Base-by-base conservation (phyloP, 2,797 vertebrate genomes). In the Sebastes matsubarae region DNA sequence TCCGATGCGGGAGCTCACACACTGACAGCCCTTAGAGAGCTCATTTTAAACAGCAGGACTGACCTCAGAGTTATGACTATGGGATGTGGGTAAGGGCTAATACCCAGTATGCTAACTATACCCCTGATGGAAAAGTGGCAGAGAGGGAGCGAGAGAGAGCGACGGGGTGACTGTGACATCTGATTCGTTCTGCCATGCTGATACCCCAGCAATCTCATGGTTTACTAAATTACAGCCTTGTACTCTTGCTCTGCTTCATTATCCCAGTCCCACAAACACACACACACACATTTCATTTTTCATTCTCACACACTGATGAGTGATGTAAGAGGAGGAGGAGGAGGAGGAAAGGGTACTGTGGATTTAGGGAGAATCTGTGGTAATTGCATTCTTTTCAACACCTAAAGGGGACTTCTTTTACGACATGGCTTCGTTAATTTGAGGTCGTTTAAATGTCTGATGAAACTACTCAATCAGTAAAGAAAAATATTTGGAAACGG, bases 161-260 rank as follows among this genome's bases (percentile, higher is more conserved):
- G 72, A 75, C 76, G 5, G 87, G 71, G 79, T 38, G 86, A 90
- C 84, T 88, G 84, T 81, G 83, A 92, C 85, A 87, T 88, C 81
- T 87, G 89, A 92, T 94, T 95, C 82, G 83, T 91, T 91, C 88
- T 90, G 91, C 91, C 72, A 73, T 79, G 66, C 81, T 79, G 90
- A 91, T 90, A 90, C 81, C 83, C 82, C 84, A 22, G 30, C 86
- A 91, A 87, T 88, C 89, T 90, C 70, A 86, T 78, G 88, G 87
- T 90, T 88, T 87, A 50, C 73, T 32, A 86, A 90, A 93, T 90
- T 91, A 89, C 79, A 91, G 80, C 79, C 77, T 83, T 82, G 68
- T 70, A 64, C 79, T 84, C 36, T 76, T 65, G 67, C 68, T 75
- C 68, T 46, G 67, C 79, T 84, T 89, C 79, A 82, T 87, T 87